Percentiles rank a stretch among this genome's conserved stretches.
These are phyloP conservation scores for Amphiprion ocellaris DNA, from an alignment of 2,113 vertebrate genomes.

Conservation along the genomic window DNA sequence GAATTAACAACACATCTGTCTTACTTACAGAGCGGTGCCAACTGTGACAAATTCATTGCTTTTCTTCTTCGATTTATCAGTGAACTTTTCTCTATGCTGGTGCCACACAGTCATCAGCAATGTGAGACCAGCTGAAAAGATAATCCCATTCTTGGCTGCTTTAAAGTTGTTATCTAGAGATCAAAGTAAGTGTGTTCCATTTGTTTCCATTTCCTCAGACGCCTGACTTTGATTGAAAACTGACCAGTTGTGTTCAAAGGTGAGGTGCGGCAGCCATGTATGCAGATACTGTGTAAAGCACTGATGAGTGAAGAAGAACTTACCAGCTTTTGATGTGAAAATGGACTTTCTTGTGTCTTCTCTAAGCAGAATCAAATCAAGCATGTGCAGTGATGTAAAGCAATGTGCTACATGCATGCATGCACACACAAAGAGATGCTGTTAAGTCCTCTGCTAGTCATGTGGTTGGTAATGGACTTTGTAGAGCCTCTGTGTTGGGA, in stretches of 20 bases:
- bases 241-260: background rate
- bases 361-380: conserved; percentile 2
- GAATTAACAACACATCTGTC: conserved; percentile 4
- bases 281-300: background rate
- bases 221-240: conserved; percentile 1
- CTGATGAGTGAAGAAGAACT: background rate
- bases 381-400: background rate
- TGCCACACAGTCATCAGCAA: conserved; percentile 9
- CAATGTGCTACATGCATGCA: background rate
- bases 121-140: conserved; percentile 29
- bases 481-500: too few species aligned
- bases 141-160: conserved; percentile 19
- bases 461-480: too few species aligned
- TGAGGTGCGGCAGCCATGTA: background rate
- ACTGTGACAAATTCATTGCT: conserved; percentile 15
- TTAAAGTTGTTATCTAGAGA: conserved; percentile 12
- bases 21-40: background rate
- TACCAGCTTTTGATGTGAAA: conserved; percentile 24
- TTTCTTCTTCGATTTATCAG: conserved; percentile 37
- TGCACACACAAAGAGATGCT: background rate
- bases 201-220: conserved; percentile 4
- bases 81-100: conserved; percentile 11
- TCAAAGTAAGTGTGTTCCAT: background rate
- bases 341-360: background rate
- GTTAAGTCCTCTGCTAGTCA: too few species aligned